A percentile compares a stretch with the other conserved stretches of the same genome.
These are phyloP conservation scores for Charina bottae DNA, from an alignment of 2,113 vertebrate species.

Conservation along the genomic window DNA sequence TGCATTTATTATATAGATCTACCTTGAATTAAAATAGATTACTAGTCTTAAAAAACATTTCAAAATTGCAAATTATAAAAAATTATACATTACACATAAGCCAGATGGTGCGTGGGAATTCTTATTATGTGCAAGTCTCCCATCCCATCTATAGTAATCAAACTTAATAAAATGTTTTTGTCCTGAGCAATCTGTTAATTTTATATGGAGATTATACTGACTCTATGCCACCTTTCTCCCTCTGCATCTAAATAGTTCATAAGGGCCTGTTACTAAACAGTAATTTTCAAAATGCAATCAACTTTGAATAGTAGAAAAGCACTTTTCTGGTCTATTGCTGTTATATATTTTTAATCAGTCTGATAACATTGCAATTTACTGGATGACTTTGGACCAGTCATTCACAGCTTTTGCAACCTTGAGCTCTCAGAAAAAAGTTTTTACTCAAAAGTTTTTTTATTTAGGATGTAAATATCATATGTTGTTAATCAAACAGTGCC, in stretches of 20 bases:
- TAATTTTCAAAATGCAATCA: not conserved
- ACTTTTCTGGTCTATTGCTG: too few species aligned
- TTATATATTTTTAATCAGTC: not conserved
- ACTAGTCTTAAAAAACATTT: not conserved
- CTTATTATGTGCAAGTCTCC: not conserved
- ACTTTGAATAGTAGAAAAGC: not conserved
- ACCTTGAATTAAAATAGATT: not conserved
- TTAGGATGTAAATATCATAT: not conserved
- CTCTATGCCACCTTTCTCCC: not conserved
- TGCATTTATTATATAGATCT: not conserved
- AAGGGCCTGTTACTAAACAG: not conserved
- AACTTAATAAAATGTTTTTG: not conserved
- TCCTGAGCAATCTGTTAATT: not conserved
- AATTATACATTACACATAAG: not conserved
- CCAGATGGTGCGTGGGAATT: too few species aligned
- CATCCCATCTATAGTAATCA: not conserved
- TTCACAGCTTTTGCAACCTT: too few species aligned
- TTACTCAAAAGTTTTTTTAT: not conserved
- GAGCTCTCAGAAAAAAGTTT: not conserved
- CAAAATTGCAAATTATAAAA: not conserved
- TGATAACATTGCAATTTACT: not conserved
- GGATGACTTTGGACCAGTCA: too few species aligned
- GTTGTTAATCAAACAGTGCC: not conserved
- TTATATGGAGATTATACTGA: not conserved
- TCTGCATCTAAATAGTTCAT: not conserved